Conservation (phyloP, 2,888 invertebrate genomes). For the Craniophora ligustri region DNA sequence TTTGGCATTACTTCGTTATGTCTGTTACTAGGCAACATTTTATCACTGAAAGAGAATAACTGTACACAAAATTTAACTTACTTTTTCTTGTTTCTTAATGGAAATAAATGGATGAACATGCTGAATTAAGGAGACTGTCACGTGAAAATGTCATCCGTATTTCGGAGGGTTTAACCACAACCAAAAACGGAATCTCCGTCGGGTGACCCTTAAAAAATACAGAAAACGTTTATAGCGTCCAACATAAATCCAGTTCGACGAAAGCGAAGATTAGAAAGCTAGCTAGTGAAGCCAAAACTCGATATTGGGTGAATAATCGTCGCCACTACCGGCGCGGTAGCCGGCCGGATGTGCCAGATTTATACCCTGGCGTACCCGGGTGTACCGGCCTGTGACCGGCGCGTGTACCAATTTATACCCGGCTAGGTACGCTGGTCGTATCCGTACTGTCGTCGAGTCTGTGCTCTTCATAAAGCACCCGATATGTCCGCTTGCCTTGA, state of each 20-base stretch:
- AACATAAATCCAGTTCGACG: slow-evolving; percentile 80
- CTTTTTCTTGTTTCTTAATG: slow-evolving; percentile 46
- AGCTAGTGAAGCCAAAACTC: slow-evolving; percentile 88
- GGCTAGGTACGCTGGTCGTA: slow-evolving; percentile 63
- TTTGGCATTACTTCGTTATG: slow-evolving; percentile 37
- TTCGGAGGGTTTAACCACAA: slow-evolving; percentile 17
- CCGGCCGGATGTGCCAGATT: slow-evolving; percentile 86
- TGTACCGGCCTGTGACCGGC: slow-evolving; percentile 71
- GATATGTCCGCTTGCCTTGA: slow-evolving; percentile 85
- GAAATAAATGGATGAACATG: slow-evolving; percentile 45
- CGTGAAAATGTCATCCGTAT: slow-evolving; percentile 34
- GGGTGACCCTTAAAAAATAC: slow-evolving; percentile 49
- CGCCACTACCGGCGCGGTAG: slow-evolving; percentile 86
- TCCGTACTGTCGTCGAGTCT: slow-evolving; percentile 78
- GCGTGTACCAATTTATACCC: slow-evolving; percentile 60
- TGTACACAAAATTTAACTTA: slow-evolving; percentile 41
- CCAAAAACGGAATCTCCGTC: slow-evolving; percentile 30
- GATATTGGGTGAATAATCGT: slow-evolving; percentile 89
- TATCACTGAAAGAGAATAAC: slow-evolving; percentile 37
- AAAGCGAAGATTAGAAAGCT: slow-evolving; percentile 84
- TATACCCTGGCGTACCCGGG: slow-evolving; percentile 76
- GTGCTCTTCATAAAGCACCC: slow-evolving; percentile 83
- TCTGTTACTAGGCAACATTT: slow-evolving; percentile 41
- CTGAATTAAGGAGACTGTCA: slow-evolving; percentile 40
- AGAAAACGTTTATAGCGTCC: slow-evolving; percentile 52